A percentile compares a stretch with the other conserved stretches of the same genome.
These are phyloP conservation scores for Pachyseris speciosa DNA, from an alignment of 64 coral and sea anemone species.

Conservation along the genomic window DNA sequence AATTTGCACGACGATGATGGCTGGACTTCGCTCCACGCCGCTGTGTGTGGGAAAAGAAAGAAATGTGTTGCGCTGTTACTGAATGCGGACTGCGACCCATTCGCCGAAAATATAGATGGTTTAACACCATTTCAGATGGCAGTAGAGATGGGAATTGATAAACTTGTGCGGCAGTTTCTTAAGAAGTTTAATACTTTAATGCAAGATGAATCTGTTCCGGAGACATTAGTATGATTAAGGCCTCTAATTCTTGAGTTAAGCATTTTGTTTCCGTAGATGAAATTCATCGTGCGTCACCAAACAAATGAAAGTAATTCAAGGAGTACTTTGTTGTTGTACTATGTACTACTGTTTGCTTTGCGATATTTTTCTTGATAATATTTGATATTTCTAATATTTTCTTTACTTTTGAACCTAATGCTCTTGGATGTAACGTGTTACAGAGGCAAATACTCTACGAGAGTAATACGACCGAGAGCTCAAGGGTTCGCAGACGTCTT, in stretches of 20 bases:
- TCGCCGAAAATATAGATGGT: slow-evolving; percentile 69
- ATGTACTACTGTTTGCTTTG: too few relatives aligned
- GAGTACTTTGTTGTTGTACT: too few relatives aligned
- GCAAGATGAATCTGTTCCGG: slow-evolving; percentile 21
- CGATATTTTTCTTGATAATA: too few relatives aligned
- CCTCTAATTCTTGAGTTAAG: background rate
- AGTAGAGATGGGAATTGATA: slow-evolving; percentile 81
- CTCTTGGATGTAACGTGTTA: too few relatives aligned
- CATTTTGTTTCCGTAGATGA: background rate
- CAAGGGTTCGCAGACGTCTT: too few relatives aligned
- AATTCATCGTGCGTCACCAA: too few relatives aligned
- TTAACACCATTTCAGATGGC: slow-evolving; percentile 94
- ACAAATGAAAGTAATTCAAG: too few relatives aligned
- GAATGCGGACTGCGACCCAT: slow-evolving; percentile 48
- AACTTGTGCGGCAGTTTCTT: slow-evolving; percentile 50
- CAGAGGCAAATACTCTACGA: too few relatives aligned
- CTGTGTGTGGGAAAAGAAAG: slow-evolving; percentile 65
- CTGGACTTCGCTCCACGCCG: slow-evolving; percentile 84
- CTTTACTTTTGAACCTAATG: too few relatives aligned
- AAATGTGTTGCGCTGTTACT: slow-evolving; percentile 68
- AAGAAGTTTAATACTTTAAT: slow-evolving; percentile 44
- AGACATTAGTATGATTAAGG: background rate
- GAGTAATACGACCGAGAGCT: too few relatives aligned
- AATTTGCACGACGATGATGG: slow-evolving; percentile 80
- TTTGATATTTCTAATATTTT: too few relatives aligned